A percentile compares a stretch with the other conserved stretches of the same genome.
phyloP scores from a whole-genome alignment of 2,888 invertebrate genomes.

The Timandra comae region DNA sequence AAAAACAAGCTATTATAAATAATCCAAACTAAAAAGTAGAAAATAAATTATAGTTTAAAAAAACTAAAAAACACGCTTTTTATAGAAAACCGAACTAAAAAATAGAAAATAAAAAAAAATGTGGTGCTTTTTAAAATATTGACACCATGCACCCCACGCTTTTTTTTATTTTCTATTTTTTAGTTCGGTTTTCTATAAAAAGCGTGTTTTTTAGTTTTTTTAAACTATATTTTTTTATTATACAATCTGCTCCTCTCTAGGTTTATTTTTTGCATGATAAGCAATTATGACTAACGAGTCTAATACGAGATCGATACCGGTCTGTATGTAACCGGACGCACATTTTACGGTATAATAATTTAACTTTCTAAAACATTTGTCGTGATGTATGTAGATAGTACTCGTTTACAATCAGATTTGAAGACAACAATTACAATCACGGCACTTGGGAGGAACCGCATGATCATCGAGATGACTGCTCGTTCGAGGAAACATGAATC shows the following conservation, averaged over 20 bases:
- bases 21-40: too few relatives aligned
- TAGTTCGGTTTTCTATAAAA: too few relatives aligned
- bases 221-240: too few relatives aligned
- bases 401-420: conserved; percentile 43
- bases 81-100: too few relatives aligned
- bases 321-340: conserved; percentile 43
- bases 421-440: conserved; percentile 53
- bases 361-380: conserved; percentile 63
- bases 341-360: conserved; percentile 49
- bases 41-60: too few relatives aligned
- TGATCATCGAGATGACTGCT: conserved; percentile 36
- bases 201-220: too few relatives aligned
- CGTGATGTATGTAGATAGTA: conserved; percentile 27
- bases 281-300: conserved; percentile 59
- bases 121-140: too few relatives aligned
- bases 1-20: too few relatives aligned
- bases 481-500: conserved; percentile 34
- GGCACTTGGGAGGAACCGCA: conserved; percentile 39
- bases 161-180: too few relatives aligned
- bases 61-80: too few relatives aligned
- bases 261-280: conserved; percentile 53
- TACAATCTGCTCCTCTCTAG: conserved; percentile 7
- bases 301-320: conserved; percentile 48
- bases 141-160: too few relatives aligned
- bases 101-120: too few relatives aligned